A percentile compares a stretch with the other conserved stretches of the same genome.
Conservation (phyloP, 1,140 invertebrate genomes). For the Meloidogyne floridensis region DNA sequence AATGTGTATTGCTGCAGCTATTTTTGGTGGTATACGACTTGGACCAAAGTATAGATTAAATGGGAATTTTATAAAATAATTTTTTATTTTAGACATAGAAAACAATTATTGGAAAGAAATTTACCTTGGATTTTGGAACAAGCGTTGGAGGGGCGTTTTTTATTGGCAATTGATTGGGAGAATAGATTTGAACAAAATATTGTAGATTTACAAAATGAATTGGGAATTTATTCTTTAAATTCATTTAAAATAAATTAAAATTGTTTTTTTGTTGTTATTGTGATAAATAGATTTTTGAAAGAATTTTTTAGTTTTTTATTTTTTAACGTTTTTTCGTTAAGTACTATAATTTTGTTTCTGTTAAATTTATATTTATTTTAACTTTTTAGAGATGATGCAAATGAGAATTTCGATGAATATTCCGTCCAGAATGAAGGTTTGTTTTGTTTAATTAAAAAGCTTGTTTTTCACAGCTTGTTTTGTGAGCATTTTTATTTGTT, state of each 20-base stretch:
- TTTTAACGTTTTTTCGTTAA: background rate
- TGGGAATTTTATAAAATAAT: too few species aligned
- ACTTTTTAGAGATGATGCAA: background rate
- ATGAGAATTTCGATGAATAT: background rate
- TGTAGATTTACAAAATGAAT: slow-evolving; percentile 40
- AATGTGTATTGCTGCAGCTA: slow-evolving; percentile 67
- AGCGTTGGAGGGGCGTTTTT: slow-evolving; percentile 34
- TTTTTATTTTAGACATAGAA: slow-evolving; percentile 38
- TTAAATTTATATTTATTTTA: background rate
- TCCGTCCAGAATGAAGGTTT: background rate
- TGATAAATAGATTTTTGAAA: background rate
- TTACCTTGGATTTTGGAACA: slow-evolving; percentile 47
- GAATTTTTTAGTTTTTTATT: background rate
- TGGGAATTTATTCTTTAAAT: slow-evolving; percentile 34
- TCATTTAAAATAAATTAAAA: slow-evolving; percentile 1
- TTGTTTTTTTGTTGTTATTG: background rate
- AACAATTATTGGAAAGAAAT: slow-evolving; percentile 39
- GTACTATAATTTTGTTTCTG: background rate
- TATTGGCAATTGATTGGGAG: slow-evolving; percentile 46
- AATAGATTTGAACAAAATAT: slow-evolving; percentile 43
- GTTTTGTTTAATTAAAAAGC: too few species aligned
- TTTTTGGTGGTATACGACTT: slow-evolving; percentile 68
- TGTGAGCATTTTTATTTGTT: too few species aligned
- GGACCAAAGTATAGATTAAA: slow-evolving; percentile 66
- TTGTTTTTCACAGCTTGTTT: too few species aligned